Evolutionary conservation across 2,113 vertebrate species (phyloP).

Genomic region (Anser cygnoides): DNA sequence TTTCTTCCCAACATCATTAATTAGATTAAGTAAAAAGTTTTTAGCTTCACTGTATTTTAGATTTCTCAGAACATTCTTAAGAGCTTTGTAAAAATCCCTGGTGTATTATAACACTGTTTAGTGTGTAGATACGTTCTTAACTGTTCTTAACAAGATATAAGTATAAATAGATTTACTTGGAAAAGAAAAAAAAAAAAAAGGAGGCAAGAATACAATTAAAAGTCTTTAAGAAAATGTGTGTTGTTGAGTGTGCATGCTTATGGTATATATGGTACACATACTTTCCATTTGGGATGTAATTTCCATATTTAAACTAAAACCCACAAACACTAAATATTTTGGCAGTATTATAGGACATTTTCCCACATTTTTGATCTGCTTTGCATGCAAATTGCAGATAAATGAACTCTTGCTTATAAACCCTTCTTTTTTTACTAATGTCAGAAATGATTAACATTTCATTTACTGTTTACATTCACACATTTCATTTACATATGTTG

Average conservation of each 20-base stretch:
- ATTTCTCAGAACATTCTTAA: not conserved
- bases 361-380: not conserved
- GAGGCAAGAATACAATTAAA: not conserved
- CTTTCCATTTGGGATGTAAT: not conserved
- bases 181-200: not conserved
- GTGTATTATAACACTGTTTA: not conserved
- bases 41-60: not conserved
- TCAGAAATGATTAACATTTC: constrained; percentile 15
- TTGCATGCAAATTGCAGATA: not conserved
- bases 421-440: not conserved
- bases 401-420: constrained; percentile 3
- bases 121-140: not conserved
- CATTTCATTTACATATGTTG: constrained; percentile 47
- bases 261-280: not conserved
- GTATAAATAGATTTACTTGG: not conserved
- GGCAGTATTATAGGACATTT: not conserved
- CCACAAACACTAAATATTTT: not conserved
- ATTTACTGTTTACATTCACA: constrained; percentile 42
- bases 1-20: not conserved
- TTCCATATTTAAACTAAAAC: constrained; percentile 15
- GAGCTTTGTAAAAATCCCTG: not conserved
- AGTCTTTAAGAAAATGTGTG: not conserved
- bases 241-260: not conserved
- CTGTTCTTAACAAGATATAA: not conserved
- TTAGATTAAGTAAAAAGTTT: not conserved